Base-by-base conservation (phyloP, 2,113 vertebrate genomes). In the Eleginops maclovinus region DNA sequence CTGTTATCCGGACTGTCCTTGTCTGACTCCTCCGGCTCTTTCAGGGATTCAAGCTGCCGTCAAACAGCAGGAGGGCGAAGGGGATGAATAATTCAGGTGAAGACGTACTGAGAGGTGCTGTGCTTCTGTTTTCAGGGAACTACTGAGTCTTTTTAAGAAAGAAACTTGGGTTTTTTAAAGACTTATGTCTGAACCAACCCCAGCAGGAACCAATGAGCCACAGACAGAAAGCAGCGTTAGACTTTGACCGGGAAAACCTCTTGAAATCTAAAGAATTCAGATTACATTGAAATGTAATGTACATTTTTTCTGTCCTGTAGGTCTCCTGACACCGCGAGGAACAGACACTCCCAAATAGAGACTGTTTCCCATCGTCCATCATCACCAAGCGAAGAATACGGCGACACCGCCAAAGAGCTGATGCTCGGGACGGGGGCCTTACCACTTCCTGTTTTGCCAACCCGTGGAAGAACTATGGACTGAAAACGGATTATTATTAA, bases 301-400 rank as follows among this genome's bases (percentile, higher is more conserved):
- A 7, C 59, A 9, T 24, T 19, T 0, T 22, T 88, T 91, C 75
- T 26, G 59, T 72, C 44, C 53, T 72, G 16, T 95, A 99, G 97
- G 97, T 98, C 92, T 99, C 97, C 96, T 98, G 97, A 98, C 97
- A 94, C 87, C 95, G 90, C 93, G 6, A 67, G 10, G 93, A 93
- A 9, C 90, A 75, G 79, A 91, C 86, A 84, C 93, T 94, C 93
- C 94, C 51, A 64, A 66, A 70, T 91, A 94, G 87, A 92, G 89
- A 88, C 89, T 86, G 90, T 79, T 81, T 92, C 63, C 89, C 92
- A 87, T 90, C 82, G 88, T 92, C 91, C 89, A 93, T 53, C 60
- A 89, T 91, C 84, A 49, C 92, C 79, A 87, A 83, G 91, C 3
- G 43, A 93, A 94, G 86, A 90, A 72, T 93, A 86, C 28, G 51